These are phyloP conservation scores for Drosophila chauvacae DNA, from an alignment of 1,140 invertebrate species.

Conservation along the genomic window DNA sequence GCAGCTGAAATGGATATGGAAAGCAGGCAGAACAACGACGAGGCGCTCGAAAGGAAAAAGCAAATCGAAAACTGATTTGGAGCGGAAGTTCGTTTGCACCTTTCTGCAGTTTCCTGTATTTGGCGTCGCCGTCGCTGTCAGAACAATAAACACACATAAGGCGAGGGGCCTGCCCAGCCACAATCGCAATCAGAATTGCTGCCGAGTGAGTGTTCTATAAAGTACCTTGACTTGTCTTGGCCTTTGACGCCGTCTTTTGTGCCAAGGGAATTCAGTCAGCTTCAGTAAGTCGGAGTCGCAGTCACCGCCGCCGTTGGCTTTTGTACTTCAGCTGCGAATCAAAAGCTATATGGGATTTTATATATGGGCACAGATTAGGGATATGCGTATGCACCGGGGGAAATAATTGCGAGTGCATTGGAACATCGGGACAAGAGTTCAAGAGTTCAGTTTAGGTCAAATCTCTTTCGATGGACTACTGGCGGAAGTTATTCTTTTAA, in stretches of 20 bases:
- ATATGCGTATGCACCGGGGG: constrained; percentile 33
- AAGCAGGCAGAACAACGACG: constrained; percentile 24
- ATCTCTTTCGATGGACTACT: not conserved
- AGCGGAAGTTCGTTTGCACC: constrained; percentile 83
- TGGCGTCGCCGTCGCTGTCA: constrained; percentile 39
- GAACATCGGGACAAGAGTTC: too few species aligned
- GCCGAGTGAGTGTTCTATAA: constrained; percentile 40
- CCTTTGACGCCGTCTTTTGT: constrained; percentile 73
- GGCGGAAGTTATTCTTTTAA: not conserved
- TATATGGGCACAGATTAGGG: constrained; percentile 12
- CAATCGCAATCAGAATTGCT: constrained; percentile 28
- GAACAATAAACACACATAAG: constrained; percentile 54
- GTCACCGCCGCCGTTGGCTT: constrained; percentile 46
- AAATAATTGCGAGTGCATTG: not conserved
- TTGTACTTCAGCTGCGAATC: constrained; percentile 56
- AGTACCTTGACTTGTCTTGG: constrained; percentile 68
- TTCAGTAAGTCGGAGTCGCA: constrained; percentile 7
- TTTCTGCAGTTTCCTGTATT: constrained; percentile 82
- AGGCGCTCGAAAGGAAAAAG: constrained; percentile 55
- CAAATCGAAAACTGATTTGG: constrained; percentile 83
- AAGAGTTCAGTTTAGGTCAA: not conserved
- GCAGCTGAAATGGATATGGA: constrained; percentile 57
- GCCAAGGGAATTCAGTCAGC: constrained; percentile 28
- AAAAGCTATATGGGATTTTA: constrained; percentile 61
- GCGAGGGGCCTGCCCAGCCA: constrained; percentile 20